These are phyloP conservation scores for Drosophila limbata DNA, from an alignment of 2,888 invertebrate genomes.

Conservation along the genomic window DNA sequence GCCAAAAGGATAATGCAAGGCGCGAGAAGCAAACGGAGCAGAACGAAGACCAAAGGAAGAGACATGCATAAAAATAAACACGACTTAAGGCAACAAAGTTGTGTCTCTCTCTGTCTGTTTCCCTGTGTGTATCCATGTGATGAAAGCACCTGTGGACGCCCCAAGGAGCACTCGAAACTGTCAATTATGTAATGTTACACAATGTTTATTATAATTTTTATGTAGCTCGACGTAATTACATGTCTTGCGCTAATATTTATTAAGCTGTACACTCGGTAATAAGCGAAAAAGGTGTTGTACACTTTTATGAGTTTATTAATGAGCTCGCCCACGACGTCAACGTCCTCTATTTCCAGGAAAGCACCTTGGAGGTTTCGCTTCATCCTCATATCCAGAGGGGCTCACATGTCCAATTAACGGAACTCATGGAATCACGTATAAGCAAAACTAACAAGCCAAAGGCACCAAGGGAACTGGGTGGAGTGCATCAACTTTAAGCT, in stretches of 20 bases:
- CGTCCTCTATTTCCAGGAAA: slow-evolving; percentile 15
- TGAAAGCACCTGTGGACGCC: slow-evolving; percentile 56
- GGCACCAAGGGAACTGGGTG: slow-evolving; percentile 6
- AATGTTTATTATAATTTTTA: slow-evolving; percentile 78
- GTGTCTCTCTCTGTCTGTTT: neutral
- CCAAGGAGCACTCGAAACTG: slow-evolving; percentile 68
- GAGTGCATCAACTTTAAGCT: slow-evolving; percentile 58
- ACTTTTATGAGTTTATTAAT: slow-evolving; percentile 75
- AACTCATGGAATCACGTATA: slow-evolving; percentile 64
- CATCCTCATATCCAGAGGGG: slow-evolving; percentile 22
- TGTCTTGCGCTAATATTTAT: slow-evolving; percentile 73
- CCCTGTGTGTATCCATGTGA: slow-evolving; percentile 12
- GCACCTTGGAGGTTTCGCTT: slow-evolving; percentile 37
- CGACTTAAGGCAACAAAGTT: slow-evolving; percentile 67
- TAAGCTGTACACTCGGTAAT: slow-evolving; percentile 59
- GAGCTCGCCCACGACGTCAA: slow-evolving; percentile 38
- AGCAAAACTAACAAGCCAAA: slow-evolving; percentile 58
- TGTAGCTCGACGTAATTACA: slow-evolving; percentile 69
- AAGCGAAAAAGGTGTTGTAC: slow-evolving; percentile 65
- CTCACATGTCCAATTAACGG: slow-evolving; percentile 71
- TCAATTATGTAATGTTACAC: slow-evolving; percentile 77
- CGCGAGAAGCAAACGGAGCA: slow-evolving; percentile 16
- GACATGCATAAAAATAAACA: slow-evolving; percentile 72
- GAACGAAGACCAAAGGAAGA: slow-evolving; percentile 19
- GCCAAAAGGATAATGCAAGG: slow-evolving; percentile 58